phyloP scores from a whole-genome alignment of 2,113 vertebrate species.

The Eulacestoma nigropectus region DNA sequence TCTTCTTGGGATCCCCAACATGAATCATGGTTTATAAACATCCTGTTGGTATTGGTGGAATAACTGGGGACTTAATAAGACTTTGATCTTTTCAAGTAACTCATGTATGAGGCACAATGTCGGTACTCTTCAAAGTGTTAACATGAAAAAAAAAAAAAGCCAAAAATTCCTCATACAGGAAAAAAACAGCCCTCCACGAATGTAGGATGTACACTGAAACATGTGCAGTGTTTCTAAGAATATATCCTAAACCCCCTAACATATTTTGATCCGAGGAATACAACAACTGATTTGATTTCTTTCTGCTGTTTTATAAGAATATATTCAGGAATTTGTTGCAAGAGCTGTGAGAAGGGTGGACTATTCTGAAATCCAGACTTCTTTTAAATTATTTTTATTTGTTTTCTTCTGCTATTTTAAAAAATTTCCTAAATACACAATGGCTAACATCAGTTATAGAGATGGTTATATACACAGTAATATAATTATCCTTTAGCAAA shows the following conservation, averaged over 20 bases:
- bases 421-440: background rate
- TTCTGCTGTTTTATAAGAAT: background rate
- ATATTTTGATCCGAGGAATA: background rate
- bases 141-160: background rate
- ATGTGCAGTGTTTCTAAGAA: background rate
- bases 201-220: background rate
- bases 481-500: background rate
- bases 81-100: slow-evolving; percentile 53
- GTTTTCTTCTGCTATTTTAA: background rate
- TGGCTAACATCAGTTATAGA: background rate
- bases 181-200: background rate
- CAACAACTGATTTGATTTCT: background rate
- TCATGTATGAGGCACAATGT: background rate
- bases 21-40: slow-evolving; percentile 57
- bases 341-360: background rate
- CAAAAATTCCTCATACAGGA: background rate
- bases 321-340: background rate
- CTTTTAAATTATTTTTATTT: background rate
- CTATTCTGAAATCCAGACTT: background rate
- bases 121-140: background rate
- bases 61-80: background rate
- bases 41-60: slow-evolving; percentile 62
- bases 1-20: slow-evolving; percentile 58
- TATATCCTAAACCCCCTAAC: background rate
- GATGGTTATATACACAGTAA: background rate